Conservation (phyloP, 2,113 vertebrate species). For the Numenius arquata region DNA sequence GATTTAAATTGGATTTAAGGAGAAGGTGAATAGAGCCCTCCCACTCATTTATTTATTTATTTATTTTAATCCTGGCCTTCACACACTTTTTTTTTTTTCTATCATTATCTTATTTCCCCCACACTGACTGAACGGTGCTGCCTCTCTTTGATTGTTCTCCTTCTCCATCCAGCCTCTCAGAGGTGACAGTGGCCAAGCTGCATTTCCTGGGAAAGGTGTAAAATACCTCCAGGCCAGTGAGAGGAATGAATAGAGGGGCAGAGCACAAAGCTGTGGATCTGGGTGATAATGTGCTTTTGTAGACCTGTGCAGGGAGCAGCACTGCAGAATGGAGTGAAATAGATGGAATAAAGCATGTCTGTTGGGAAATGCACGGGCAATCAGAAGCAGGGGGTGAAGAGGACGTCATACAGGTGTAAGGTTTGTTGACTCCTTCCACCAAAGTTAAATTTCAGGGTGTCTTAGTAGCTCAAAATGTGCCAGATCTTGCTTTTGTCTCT, state of each 20-base stretch:
- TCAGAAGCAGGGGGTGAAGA: not conserved
- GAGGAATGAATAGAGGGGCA: not conserved
- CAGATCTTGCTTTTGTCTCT: not conserved
- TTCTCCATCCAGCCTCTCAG: not conserved
- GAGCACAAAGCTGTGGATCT: not conserved
- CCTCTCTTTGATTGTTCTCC: not conserved
- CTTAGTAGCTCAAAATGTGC: fast-evolving
- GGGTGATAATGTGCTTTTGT: not conserved
- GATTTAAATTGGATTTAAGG: conserved; percentile 74
- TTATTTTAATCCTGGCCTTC: conserved; percentile 47
- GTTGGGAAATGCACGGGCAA: not conserved
- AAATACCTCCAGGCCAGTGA: not conserved
- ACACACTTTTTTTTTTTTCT: not conserved
- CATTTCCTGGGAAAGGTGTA: not conserved
- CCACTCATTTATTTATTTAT: conserved; percentile 44
- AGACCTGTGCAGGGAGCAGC: fast-evolving
- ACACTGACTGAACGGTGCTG: not conserved
- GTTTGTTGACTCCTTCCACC: not conserved
- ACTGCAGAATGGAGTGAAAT: not conserved
- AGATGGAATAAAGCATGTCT: not conserved
- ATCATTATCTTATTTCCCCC: not conserved
- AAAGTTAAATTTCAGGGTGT: not conserved
- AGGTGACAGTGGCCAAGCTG: not conserved
- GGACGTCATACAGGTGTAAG: not conserved
- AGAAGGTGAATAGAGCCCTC: conserved; percentile 64